Evolutionary conservation across 1,140 invertebrate genomes (phyloP), one percentile per base, ranked within the genome.

Genomic region (Metaphire vulgaris): DNA sequence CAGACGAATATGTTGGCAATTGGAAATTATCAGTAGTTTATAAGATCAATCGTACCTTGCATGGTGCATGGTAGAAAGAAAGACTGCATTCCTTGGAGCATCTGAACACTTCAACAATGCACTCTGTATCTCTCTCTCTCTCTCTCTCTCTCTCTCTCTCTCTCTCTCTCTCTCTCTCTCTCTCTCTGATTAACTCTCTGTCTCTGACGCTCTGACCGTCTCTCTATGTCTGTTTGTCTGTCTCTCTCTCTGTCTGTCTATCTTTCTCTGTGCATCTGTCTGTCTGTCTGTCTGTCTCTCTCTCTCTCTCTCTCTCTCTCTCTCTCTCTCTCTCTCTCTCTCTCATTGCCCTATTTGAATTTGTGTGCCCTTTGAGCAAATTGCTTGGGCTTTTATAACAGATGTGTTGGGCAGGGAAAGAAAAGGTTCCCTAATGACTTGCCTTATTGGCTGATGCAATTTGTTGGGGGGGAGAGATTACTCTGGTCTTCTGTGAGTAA

Each of bases 301-400:
- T 69, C 74, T 75, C 68, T 75, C 65, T 69, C 74, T 75, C 68
- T 75, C 65, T 69, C 74, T 75, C 74, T 75, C 65, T 69, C 74
- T 75, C 74, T 75, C 65, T 69, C 74, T 75, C 74, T 75, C 65
- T 69, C 74, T 75, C 74, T 75, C 65, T 31, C 74, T 75, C 74
- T 75, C 64, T 75, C 41, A 12, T 21, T 56, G 41, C n/a, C n/a
- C n/a, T n/a, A n/a, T n/a, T n/a, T n/a, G n/a, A n/a, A n/a, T n/a
- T n/a, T n/a, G n/a, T n/a, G n/a, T n/a, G n/a, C n/a, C n/a, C n/a
- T n/a, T n/a, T n/a, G n/a, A n/a, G n/a, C n/a, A n/a, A n/a, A n/a
- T n/a, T n/a, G n/a, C n/a, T n/a, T n/a, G n/a, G n/a, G n/a, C n/a
- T n/a, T n/a, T n/a, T n/a, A n/a, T n/a, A n/a, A n/a, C n/a, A n/a